These are phyloP conservation scores for Ophthalmotilapia sp. DNA, from an alignment of 2,113 vertebrate species.

Conservation along the genomic window DNA sequence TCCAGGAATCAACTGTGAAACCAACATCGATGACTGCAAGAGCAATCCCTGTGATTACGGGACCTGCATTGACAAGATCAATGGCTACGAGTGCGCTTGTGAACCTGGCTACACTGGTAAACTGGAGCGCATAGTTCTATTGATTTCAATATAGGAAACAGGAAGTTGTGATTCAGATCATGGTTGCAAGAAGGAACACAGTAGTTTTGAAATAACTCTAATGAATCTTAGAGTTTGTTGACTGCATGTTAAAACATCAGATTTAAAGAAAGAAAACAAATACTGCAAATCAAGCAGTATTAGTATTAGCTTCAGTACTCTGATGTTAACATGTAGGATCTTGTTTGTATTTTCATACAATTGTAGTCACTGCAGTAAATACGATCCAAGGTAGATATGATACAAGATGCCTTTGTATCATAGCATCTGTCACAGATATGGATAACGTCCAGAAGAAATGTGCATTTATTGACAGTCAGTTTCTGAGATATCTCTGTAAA, in stretches of 20 bases:
- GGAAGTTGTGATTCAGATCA: not conserved
- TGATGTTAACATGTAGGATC: not conserved
- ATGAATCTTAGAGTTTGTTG: not conserved
- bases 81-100: conserved; percentile 87
- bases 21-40: conserved; percentile 90
- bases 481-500: not conserved
- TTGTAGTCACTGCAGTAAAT: not conserved
- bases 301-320: not conserved
- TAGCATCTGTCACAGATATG: not conserved
- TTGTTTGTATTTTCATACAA: not conserved
- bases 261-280: not conserved
- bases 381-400: not conserved
- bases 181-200: fast-evolving
- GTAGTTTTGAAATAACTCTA: not conserved
- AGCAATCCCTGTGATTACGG: conserved; percentile 87
- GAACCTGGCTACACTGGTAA: conserved; percentile 89
- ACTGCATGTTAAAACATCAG: not conserved
- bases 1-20: conserved; percentile 86
- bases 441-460: not conserved
- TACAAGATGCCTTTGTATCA: not conserved
- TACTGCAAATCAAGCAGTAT: not conserved
- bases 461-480: not conserved
- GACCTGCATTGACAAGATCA: conserved; percentile 91
- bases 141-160: not conserved
- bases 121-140: not conserved